Evolutionary conservation across 2,797 vertebrate species (phyloP).

Genomic region (Caiman crocodilus): DNA sequence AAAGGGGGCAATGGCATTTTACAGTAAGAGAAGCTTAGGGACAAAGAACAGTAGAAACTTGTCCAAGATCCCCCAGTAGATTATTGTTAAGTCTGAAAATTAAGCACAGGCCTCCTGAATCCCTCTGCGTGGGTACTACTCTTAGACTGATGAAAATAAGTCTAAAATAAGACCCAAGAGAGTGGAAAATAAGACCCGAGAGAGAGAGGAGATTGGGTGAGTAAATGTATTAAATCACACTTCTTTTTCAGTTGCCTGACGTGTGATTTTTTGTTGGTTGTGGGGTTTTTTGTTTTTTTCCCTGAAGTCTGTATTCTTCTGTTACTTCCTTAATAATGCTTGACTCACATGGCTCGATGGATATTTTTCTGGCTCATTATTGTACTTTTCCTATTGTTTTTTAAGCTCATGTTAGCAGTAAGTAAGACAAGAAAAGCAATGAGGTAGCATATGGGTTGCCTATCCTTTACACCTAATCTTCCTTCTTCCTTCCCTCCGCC

Average conservation of each 20-base stretch:
- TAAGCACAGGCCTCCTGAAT: neutral
- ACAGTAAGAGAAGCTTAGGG: neutral
- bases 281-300: neutral
- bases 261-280: too few species aligned
- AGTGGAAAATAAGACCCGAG: neutral
- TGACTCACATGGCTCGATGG: neutral
- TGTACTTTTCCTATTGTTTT: rapidly evolving
- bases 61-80: neutral
- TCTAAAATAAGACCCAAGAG: too few species aligned
- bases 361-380: neutral
- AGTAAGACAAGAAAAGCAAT: neutral
- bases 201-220: neutral
- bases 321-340: neutral
- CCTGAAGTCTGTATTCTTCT: neutral
- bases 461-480: rapidly evolving
- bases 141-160: neutral
- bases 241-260: neutral
- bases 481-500: rapidly evolving
- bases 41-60: neutral
- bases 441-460: neutral
- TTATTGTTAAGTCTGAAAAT: neutral
- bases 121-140: neutral
- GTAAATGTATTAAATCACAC: neutral
- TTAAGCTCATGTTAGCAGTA: neutral
- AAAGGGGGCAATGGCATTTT: neutral